Evolutionary conservation across 2,888 invertebrate genomes (phyloP).

Genomic region (Zhuqinia jingwanae): DNA sequence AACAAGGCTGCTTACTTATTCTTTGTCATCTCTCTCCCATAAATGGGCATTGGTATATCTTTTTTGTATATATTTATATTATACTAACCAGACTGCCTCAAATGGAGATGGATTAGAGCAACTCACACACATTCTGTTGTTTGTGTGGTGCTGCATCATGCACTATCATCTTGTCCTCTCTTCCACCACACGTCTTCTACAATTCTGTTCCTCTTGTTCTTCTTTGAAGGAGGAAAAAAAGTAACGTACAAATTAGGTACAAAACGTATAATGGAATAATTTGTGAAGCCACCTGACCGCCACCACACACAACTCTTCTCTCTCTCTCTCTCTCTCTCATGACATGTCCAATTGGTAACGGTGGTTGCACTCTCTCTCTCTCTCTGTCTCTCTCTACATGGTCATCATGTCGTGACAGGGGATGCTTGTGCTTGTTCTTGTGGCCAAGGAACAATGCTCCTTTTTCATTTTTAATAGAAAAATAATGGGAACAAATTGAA

Average conservation of each 20-base stretch:
- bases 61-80: too few relatives aligned
- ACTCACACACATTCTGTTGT: too few relatives aligned
- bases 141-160: too few relatives aligned
- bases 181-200: too few relatives aligned
- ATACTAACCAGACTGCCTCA: conserved; percentile 7
- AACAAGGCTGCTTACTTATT: not conserved
- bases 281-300: not conserved
- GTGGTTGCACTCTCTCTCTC: not conserved
- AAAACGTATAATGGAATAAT: not conserved
- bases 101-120: not conserved
- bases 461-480: not conserved
- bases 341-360: not conserved
- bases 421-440: not conserved
- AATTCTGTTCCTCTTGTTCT: too few relatives aligned
- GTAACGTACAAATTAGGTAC: too few relatives aligned
- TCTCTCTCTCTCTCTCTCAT: too few relatives aligned
- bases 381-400: not conserved
- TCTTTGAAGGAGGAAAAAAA: not conserved
- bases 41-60: too few relatives aligned
- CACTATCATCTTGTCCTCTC: too few relatives aligned
- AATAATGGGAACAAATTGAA: not conserved
- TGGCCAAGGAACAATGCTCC: not conserved
- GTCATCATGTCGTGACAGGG: not conserved
- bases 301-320: too few relatives aligned
- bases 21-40: not conserved